phyloP scores from a whole-genome alignment of 2,797 vertebrate species.

The Gallinago nigripennis region DNA sequence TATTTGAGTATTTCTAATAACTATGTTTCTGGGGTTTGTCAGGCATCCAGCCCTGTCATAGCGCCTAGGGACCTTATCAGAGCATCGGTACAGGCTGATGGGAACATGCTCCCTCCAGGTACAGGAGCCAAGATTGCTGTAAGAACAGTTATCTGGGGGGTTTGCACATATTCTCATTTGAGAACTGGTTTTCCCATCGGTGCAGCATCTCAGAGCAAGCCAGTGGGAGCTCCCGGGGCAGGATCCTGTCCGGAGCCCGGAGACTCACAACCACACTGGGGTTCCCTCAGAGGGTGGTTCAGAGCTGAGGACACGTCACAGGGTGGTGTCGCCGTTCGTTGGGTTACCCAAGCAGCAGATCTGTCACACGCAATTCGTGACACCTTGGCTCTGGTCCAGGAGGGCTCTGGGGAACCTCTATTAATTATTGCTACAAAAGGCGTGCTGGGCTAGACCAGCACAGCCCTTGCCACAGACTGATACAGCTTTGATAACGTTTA shows the following conservation, averaged over 20 bases:
- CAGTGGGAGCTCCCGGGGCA: neutral
- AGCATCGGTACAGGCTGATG: neutral
- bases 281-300: neutral
- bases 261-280: neutral
- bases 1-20: neutral
- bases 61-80: neutral
- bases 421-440: neutral
- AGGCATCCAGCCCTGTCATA: neutral
- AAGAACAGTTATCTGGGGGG: neutral
- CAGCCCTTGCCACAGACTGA: neutral
- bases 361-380: neutral
- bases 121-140: neutral
- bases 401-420: neutral
- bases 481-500: neutral
- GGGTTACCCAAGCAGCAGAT: neutral
- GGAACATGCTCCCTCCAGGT: neutral
- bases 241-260: neutral
- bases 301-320: neutral
- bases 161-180: neutral
- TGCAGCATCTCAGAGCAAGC: neutral
- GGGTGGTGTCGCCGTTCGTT: neutral
- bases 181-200: rapidly evolving
- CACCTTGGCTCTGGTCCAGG: neutral
- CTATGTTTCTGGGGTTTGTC: neutral
- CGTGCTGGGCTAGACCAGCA: neutral